Conservation (phyloP, 2,113 vertebrate genomes). For the Passerina amoena region DNA sequence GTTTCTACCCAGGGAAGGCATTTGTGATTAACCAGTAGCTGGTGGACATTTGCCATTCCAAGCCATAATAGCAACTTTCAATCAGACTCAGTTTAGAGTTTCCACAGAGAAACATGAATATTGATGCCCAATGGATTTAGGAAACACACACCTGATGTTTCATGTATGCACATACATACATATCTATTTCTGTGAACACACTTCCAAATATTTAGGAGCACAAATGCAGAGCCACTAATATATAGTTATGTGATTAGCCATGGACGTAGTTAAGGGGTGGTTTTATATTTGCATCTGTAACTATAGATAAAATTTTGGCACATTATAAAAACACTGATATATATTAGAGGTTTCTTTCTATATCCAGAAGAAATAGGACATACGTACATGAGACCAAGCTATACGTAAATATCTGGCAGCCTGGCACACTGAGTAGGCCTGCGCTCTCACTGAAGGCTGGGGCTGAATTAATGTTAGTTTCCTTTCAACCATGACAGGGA, state of each 20-base stretch:
- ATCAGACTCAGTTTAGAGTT: neutral
- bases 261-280: neutral
- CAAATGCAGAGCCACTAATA: neutral
- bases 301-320: neutral
- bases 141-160: neutral
- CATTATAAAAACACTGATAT: neutral
- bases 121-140: neutral
- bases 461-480: constrained; percentile 55
- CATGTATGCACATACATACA: neutral
- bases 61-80: neutral
- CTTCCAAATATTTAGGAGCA: neutral
- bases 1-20: neutral
- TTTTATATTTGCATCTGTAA: neutral
- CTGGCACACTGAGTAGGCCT: constrained; percentile 40
- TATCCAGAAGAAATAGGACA: constrained; percentile 7
- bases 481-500: constrained; percentile 64
- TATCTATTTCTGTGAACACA: neutral
- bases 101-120: neutral
- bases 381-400: neutral
- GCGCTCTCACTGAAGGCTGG: constrained; percentile 31
- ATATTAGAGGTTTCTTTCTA: neutral
- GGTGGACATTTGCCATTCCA: neutral
- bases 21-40: neutral
- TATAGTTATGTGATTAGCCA: neutral
- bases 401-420: constrained; percentile 24